Evolutionary conservation across 2,888 invertebrate species (phyloP).

Genomic region (Nephrotoma appendiculata): DNA sequence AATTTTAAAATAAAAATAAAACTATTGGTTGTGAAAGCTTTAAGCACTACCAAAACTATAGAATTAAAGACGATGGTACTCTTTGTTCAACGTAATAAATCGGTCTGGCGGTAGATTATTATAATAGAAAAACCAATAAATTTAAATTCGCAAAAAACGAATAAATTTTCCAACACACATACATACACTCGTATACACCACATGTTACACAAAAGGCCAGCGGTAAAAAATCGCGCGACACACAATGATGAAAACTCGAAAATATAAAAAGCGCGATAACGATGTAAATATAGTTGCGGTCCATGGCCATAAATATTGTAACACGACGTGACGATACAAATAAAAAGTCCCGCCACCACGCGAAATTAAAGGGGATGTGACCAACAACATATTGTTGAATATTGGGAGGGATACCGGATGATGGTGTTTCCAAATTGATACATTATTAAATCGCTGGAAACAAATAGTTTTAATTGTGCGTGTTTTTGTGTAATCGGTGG

Average conservation of each 20-base stretch:
- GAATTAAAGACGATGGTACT: too few species aligned
- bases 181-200: not conserved
- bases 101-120: not conserved
- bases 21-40: too few species aligned
- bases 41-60: too few species aligned
- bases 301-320: not conserved
- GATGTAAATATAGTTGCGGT: not conserved
- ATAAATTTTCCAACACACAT: not conserved
- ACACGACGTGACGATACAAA: not conserved
- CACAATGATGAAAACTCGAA: not conserved
- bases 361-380: not conserved
- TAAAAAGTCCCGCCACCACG: not conserved
- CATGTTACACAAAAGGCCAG: not conserved
- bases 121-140: not conserved
- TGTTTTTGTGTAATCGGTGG: not conserved
- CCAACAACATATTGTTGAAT: not conserved
- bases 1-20: too few species aligned
- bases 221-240: not conserved
- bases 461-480: not conserved
- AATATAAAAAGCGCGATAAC: not conserved
- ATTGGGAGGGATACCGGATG: not conserved
- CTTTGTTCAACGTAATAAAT: not conserved
- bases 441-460: not conserved
- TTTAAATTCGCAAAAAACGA: not conserved
- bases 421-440: not conserved